A percentile compares a stretch with the other conserved stretches of the same genome.
Conservation (phyloP, 2,888 invertebrate genomes). For the Maniola hyperantus region DNA sequence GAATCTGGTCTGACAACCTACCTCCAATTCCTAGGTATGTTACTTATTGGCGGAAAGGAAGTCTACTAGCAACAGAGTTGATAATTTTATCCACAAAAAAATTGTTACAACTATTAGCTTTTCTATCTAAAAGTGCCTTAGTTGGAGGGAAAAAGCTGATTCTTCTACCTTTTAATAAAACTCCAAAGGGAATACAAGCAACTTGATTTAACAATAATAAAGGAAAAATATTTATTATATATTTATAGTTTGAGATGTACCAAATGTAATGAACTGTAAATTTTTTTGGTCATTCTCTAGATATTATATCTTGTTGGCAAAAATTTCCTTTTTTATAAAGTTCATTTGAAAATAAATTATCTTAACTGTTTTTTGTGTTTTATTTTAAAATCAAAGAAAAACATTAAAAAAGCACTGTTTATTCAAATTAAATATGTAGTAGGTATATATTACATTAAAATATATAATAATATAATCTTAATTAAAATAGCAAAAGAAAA, state of each 20-base stretch:
- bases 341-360: constrained; percentile 67
- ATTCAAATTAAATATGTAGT: constrained; percentile 79
- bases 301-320: constrained; percentile 47
- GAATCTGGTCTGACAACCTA: constrained; percentile 73
- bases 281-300: constrained; percentile 54
- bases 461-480: constrained; percentile 73
- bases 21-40: constrained; percentile 69
- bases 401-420: constrained; percentile 75
- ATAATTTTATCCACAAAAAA: constrained; percentile 54
- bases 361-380: constrained; percentile 18
- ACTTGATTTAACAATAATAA: constrained; percentile 49
- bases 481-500: constrained; percentile 79
- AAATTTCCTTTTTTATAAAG: constrained; percentile 56
- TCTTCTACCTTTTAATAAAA: constrained; percentile 57
- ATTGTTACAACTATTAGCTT: constrained; percentile 51
- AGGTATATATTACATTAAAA: constrained; percentile 82
- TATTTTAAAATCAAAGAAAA: constrained; percentile 41
- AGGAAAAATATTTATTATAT: background rate
- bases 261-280: constrained; percentile 53
- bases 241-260: constrained; percentile 42
- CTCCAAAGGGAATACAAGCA: constrained; percentile 63
- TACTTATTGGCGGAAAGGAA: constrained; percentile 68
- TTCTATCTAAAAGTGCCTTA: constrained; percentile 59
- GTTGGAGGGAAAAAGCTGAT: constrained; percentile 60
- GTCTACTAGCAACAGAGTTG: constrained; percentile 50